Evolutionary conservation across 2,113 vertebrate species (phyloP).

Genomic region (Mustelus asterias): DNA sequence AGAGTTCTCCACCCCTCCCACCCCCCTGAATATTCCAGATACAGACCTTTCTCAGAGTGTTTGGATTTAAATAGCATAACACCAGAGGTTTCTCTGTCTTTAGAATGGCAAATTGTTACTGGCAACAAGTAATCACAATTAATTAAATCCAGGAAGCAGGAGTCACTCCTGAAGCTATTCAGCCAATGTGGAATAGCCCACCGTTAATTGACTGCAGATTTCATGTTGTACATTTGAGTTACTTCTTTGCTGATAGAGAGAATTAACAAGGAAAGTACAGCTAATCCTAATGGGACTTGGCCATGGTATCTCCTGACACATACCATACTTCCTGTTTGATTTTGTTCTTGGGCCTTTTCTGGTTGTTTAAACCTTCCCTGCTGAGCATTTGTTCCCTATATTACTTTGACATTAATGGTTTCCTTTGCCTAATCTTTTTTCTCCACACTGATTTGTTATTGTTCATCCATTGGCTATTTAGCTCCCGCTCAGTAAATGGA

Average conservation of each 20-base stretch:
- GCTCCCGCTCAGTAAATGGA: background rate
- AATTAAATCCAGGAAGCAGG: background rate
- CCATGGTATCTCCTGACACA: background rate
- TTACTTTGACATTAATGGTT: background rate
- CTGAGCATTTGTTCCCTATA: background rate
- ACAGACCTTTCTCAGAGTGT: background rate
- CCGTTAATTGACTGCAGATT: slow-evolving; percentile 14
- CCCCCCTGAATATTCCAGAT: background rate
- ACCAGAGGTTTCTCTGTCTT: background rate
- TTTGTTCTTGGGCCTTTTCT: slow-evolving; percentile 1
- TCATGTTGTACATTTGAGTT: background rate
- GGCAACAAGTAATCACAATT: background rate
- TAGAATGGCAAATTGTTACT: background rate
- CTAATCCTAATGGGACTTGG: slow-evolving; percentile 14
- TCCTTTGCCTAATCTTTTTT: background rate
- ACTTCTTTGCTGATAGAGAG: background rate
- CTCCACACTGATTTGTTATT: background rate
- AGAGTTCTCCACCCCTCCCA: background rate
- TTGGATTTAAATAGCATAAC: background rate
- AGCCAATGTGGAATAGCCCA: background rate
- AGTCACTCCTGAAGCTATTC: background rate
- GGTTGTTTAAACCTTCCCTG: background rate
- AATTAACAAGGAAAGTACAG: background rate
- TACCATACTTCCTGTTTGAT: background rate
- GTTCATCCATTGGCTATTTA: background rate